Evolutionary conservation across 1,140 invertebrate genomes (phyloP).

Genomic region (Armadillidium nasatum): DNA sequence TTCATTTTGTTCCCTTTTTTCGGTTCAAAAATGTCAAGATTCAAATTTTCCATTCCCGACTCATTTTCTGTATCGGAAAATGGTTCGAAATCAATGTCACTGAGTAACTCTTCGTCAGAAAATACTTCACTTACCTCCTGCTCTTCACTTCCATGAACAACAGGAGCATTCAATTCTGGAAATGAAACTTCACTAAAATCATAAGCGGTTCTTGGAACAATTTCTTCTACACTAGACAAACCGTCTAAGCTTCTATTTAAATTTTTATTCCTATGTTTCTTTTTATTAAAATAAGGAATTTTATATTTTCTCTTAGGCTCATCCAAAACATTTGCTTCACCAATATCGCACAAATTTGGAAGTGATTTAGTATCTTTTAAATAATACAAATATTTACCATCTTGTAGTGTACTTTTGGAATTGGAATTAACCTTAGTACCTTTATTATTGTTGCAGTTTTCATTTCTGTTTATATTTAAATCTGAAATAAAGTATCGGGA

Average conservation of each 20-base stretch:
- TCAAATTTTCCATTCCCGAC: constrained; percentile 40
- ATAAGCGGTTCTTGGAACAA: constrained; percentile 34
- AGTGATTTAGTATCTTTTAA: constrained; percentile 35
- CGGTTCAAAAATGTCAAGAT: constrained; percentile 38
- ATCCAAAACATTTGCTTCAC: constrained; percentile 29
- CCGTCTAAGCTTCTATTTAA: not conserved
- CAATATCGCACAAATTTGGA: constrained; percentile 36
- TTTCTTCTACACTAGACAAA: constrained; percentile 29
- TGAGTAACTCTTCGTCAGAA: constrained; percentile 37
- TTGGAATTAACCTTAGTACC: no score
- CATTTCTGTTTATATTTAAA: no score
- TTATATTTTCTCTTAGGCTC: not conserved
- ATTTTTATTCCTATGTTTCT: not conserved
- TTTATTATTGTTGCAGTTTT: no score
- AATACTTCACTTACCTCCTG: constrained; percentile 39
- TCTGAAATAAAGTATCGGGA: no score
- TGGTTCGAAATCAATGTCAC: constrained; percentile 34
- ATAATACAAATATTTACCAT: not conserved
- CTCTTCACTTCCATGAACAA: constrained; percentile 30
- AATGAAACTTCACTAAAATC: constrained; percentile 37
- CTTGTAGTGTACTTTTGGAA: no score
- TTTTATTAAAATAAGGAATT: not conserved
- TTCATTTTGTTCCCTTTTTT: constrained; percentile 1
- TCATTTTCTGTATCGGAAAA: constrained; percentile 42
- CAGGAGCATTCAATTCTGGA: constrained; percentile 12